These are phyloP conservation scores for Aleadryas rufinucha DNA, from an alignment of 2,113 vertebrate species.

Conservation along the genomic window DNA sequence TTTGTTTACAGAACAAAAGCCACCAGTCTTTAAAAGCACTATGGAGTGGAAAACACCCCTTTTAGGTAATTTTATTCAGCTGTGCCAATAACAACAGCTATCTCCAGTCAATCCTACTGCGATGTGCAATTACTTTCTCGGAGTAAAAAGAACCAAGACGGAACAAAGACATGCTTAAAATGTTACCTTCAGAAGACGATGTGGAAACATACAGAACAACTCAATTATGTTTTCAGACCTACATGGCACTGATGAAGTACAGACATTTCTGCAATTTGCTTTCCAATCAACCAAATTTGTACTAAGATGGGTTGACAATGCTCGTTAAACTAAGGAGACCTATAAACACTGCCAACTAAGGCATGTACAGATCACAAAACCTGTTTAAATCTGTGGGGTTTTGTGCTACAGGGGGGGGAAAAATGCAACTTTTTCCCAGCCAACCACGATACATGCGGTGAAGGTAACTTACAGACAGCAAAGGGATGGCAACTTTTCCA, in stretches of 20 bases:
- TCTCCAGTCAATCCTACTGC: conserved; percentile 47
- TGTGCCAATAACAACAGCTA: conserved; percentile 55
- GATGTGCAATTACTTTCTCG: conserved; percentile 25
- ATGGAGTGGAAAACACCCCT: conserved; percentile 44
- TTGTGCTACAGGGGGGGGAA: not conserved
- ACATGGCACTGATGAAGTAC: not conserved
- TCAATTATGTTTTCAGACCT: conserved; percentile 36
- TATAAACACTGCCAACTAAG: conserved; percentile 18
- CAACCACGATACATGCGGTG: not conserved
- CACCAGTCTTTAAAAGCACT: conserved; percentile 45
- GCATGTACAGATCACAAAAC: not conserved
- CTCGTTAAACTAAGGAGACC: not conserved
- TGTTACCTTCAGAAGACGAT: conserved; percentile 19
- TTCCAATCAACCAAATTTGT: not conserved
- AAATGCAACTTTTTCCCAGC: not conserved
- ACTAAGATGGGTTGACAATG: not conserved
- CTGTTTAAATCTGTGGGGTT: not conserved
- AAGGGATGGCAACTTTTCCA: conserved; percentile 91
- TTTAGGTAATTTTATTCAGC: conserved; percentile 60
- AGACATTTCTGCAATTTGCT: not conserved
- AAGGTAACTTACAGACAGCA: conserved; percentile 86
- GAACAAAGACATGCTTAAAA: conserved; percentile 40
- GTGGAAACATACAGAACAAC: conserved; percentile 23
- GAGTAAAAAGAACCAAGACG: conserved; percentile 27
- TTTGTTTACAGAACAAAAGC: conserved; percentile 63